Conservation (phyloP, 2,888 invertebrate species). For the Caenorhabditis sulstoni region DNA sequence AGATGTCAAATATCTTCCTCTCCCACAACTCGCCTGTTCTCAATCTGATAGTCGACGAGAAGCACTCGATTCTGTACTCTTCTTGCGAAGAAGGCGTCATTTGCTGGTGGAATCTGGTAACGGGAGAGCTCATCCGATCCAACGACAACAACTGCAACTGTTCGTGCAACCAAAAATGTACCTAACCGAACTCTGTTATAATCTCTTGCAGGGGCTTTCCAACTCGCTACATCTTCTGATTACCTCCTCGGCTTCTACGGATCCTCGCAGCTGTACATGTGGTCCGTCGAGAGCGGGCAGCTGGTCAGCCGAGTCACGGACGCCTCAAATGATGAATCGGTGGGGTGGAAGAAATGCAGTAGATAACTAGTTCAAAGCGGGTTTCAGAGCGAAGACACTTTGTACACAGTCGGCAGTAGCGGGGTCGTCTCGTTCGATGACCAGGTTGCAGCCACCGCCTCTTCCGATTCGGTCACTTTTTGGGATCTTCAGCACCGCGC, state of each 20-base stretch:
- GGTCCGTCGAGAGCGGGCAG: conserved; percentile 51
- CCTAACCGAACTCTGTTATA: background rate
- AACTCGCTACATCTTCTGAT: conserved; percentile 44
- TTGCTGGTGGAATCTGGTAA: conserved; percentile 75
- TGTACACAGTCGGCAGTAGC: conserved; percentile 56
- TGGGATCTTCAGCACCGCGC: conserved; percentile 73
- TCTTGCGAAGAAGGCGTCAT: conserved; percentile 75
- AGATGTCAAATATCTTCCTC: conserved; percentile 65
- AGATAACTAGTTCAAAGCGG: background rate
- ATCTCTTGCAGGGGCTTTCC: conserved; percentile 52
- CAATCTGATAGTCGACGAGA: conserved; percentile 20
- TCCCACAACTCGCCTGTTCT: conserved; percentile 73
- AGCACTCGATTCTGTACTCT: conserved; percentile 60
- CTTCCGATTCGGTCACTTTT: conserved; percentile 67
- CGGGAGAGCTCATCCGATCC: conserved; percentile 58
- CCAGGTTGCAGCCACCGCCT: conserved; percentile 66
- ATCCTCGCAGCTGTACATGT: conserved; percentile 52
- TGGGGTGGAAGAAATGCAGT: background rate
- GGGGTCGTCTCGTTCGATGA: conserved; percentile 66
- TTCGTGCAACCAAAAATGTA: background rate
- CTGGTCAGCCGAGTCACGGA: conserved; percentile 42
- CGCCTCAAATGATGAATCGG: conserved; percentile 46
- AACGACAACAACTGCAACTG: conserved; percentile 48
- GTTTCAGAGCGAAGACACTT: conserved; percentile 37
- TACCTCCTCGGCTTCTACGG: conserved; percentile 59